Percentiles rank a stretch among this genome's conserved stretches.
These are phyloP conservation scores for Timandra comae DNA, from an alignment of 2,888 invertebrate genomes.

Conservation along the genomic window DNA sequence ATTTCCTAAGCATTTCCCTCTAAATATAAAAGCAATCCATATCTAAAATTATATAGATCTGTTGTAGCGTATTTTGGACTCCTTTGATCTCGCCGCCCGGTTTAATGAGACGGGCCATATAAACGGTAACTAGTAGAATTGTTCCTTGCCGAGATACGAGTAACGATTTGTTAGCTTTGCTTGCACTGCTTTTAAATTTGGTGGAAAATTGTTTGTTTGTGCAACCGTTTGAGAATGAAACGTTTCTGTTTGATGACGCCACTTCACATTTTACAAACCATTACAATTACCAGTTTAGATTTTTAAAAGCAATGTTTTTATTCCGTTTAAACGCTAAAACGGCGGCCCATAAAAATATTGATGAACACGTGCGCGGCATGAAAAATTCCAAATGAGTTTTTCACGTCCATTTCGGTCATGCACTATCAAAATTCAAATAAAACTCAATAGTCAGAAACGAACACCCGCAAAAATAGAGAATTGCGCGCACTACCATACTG, in stretches of 20 bases:
- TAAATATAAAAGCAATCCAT: conserved; percentile 26
- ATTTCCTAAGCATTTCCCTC: conserved; percentile 8
- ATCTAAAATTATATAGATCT: conserved; percentile 52
- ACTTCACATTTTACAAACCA: background rate
- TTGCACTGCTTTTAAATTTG: conserved; percentile 35
- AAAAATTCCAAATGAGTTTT: conserved; percentile 19
- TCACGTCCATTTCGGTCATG: conserved; percentile 26
- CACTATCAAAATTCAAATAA: conserved; percentile 45
- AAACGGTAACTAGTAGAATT: conserved; percentile 66
- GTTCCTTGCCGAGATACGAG: conserved; percentile 46
- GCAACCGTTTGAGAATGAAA: conserved; percentile 23
- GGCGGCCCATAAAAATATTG: conserved; percentile 1
- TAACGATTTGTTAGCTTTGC: conserved; percentile 52
- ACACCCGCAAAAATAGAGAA: conserved; percentile 47
- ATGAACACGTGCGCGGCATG: conserved; percentile 12
- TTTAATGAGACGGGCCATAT: conserved; percentile 67
- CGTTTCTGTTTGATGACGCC: background rate
- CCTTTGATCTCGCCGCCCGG: conserved; percentile 79
- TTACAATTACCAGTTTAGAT: too few relatives aligned
- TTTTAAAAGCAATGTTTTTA: background rate
- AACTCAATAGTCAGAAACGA: conserved; percentile 54
- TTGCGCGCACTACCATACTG: conserved; percentile 37
- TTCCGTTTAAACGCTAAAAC: too few relatives aligned
- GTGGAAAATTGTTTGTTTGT: conserved; percentile 32
- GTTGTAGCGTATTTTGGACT: conserved; percentile 71